These are phyloP conservation scores for Hydrozoanthus gracilis DNA, from an alignment of 92 coral and sea anemone species.

Conservation along the genomic window DNA sequence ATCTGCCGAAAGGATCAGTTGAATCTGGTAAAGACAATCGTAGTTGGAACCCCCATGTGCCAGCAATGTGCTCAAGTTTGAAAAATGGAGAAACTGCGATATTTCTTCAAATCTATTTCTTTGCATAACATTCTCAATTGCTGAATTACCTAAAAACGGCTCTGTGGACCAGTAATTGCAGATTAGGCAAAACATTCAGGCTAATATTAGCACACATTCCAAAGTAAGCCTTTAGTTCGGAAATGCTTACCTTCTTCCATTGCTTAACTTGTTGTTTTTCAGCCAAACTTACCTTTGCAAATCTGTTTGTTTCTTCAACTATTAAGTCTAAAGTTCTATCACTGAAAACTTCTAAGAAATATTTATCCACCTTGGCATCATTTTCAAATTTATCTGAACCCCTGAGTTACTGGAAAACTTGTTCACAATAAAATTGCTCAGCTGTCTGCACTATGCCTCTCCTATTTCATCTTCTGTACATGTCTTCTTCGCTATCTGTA, in stretches of 20 bases:
- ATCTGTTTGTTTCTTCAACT: slow-evolving; percentile 31
- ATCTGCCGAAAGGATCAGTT: slow-evolving; percentile 38
- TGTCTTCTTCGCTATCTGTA: slow-evolving; percentile 24
- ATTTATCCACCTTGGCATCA: slow-evolving; percentile 26
- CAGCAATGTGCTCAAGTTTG: slow-evolving; percentile 13
- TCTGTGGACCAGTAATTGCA: slow-evolving; percentile 12
- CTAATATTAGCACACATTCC: slow-evolving; percentile 9
- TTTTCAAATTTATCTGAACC: slow-evolving; percentile 3
- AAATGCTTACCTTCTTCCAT: slow-evolving; percentile 14
- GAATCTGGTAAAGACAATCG: slow-evolving; percentile 51
- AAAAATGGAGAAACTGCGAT: slow-evolving; percentile 39
- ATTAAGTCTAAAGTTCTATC: slow-evolving; percentile 38
- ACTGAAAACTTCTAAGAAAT: slow-evolving; percentile 21
- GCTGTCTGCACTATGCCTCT: slow-evolving; percentile 10
- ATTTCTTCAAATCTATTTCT: slow-evolving; percentile 37
- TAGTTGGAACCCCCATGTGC: slow-evolving; percentile 33
- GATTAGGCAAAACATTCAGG: background rate
- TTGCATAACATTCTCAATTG: slow-evolving; percentile 6
- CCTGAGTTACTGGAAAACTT: slow-evolving; percentile 37
- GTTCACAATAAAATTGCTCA: slow-evolving; percentile 3
- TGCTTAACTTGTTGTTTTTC: slow-evolving; percentile 12
- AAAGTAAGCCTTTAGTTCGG: slow-evolving; percentile 27
- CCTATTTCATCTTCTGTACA: slow-evolving; percentile 1
- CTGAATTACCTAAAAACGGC: slow-evolving; percentile 7
- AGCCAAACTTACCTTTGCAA: slow-evolving; percentile 6